Conservation (phyloP, 2,113 vertebrate species). For the Sprattus sprattus region DNA sequence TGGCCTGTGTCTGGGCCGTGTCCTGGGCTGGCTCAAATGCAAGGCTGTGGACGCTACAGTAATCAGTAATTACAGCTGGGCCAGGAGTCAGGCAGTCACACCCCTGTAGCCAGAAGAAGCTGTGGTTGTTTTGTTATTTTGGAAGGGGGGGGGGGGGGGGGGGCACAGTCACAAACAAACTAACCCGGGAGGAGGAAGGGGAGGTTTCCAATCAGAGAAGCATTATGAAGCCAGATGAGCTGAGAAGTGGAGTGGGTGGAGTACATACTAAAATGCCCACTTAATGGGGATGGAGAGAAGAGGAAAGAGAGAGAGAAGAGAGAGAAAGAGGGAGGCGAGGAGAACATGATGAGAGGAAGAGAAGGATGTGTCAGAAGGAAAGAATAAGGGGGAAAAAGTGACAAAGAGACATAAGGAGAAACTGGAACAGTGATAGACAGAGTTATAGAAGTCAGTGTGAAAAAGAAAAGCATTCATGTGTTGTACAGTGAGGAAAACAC, state of each 20-base stretch:
- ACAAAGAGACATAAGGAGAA: not conserved
- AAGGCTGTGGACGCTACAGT: not conserved
- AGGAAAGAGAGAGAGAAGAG: not conserved
- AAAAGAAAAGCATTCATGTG: not conserved
- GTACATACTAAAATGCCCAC: not conserved
- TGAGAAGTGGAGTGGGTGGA: not conserved
- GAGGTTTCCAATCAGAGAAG: not conserved
- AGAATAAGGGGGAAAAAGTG: not conserved
- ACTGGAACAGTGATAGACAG: not conserved
- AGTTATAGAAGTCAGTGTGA: not conserved
- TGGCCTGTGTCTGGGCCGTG: not conserved
- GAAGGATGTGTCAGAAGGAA: constrained; percentile 11
- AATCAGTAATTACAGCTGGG: not conserved
- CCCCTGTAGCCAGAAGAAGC: not conserved
- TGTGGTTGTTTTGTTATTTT: not conserved
- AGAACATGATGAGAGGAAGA: constrained; percentile 15
- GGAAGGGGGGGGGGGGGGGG: too few relatives aligned
- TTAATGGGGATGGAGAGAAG: not conserved
- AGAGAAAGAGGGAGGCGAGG: not conserved
- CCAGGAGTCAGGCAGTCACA: not conserved
- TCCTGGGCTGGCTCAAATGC: not conserved
- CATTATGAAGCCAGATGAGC: not conserved
- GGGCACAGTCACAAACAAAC: not conserved
- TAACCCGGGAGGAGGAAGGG: not conserved
- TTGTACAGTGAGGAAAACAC: not conserved